Evolutionary conservation across 1,140 invertebrate genomes (phyloP), one percentile per base, ranked within the genome.

Genomic region (Sycobia sp.): DNA sequence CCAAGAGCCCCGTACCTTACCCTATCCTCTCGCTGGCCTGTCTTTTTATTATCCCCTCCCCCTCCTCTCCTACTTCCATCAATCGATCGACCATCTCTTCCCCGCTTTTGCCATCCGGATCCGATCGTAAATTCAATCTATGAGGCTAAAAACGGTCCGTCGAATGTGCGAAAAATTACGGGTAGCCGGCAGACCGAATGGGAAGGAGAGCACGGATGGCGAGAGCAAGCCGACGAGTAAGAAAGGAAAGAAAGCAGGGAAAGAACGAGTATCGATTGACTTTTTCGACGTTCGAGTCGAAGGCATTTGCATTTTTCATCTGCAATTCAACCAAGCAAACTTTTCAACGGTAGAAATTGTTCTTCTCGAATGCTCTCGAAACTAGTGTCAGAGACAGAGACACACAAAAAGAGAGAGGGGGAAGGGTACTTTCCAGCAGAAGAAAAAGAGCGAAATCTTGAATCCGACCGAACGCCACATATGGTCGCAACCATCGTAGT

Each of bases 1-100:
- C 70, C 74, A 43, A 46, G 73, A 72, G 78, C 71, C 69, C 70
- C 73, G 70, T 78, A 78, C 66, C 67, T 73, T 74, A 73, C 71
- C 69, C 73, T 71, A 68, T 47, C 55, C 57, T 13, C 22, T 25
- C 34, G 29, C 29, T 36, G 13, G 64, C 67, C 66, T 68, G 65
- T 65, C 57, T 68, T 66, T 67, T 67, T 66, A 46, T 63, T 43
- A 46, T 56, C 29, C 44, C 4, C 49, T n/a, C n/a, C n/a, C n/a
- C n/a, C n/a, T n/a, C n/a, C n/a, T n/a, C n/a, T n/a, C n/a, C 57
- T 22, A 20, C 5, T 43, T 34, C 29, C 10, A 43, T 18, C 20
- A 18, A 18, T 43, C 13, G 36, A 14, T 9, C 14, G 4, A 9
- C 16, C n/a, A n/a, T n/a, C n/a, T n/a, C n/a, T 55, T 29, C 53